Conservation (phyloP, 2,888 invertebrate species). For the Eupeodes luniger region DNA sequence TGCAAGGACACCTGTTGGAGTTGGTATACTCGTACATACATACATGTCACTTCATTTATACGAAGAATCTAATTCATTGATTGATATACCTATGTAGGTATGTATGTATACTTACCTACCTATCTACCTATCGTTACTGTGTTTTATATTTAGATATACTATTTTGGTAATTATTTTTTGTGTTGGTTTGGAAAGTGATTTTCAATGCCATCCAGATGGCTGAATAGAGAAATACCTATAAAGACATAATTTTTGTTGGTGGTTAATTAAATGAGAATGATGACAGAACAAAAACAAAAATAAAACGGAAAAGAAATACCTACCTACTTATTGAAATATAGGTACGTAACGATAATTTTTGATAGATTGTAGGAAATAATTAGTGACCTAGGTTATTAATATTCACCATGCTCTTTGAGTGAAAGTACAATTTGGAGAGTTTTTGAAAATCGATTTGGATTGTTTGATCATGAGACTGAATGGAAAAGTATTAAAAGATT, state of each 20-base stretch:
- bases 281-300: neutral
- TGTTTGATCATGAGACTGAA: too few species aligned
- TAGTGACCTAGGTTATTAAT: too few species aligned
- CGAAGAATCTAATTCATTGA: constrained; percentile 66
- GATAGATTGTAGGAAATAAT: too few species aligned
- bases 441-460: too few species aligned
- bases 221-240: neutral
- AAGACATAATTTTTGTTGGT: neutral
- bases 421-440: too few species aligned
- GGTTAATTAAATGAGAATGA: neutral
- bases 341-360: neutral
- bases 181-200: constrained; percentile 34
- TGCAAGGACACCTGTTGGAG: constrained; percentile 74
- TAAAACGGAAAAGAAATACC: too few species aligned
- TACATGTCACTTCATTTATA: constrained; percentile 50
- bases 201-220: constrained; percentile 35
- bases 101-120: constrained; percentile 6
- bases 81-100: constrained; percentile 41
- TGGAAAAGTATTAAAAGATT: too few species aligned
- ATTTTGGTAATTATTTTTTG: constrained; percentile 38
- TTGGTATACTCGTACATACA: neutral
- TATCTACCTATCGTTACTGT: constrained; percentile 8
- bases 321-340: too few species aligned
- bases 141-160: constrained; percentile 8
- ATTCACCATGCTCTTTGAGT: too few species aligned